These are phyloP conservation scores for Xiphophorus couchianus DNA, from an alignment of 2,113 vertebrate genomes.

Conservation along the genomic window DNA sequence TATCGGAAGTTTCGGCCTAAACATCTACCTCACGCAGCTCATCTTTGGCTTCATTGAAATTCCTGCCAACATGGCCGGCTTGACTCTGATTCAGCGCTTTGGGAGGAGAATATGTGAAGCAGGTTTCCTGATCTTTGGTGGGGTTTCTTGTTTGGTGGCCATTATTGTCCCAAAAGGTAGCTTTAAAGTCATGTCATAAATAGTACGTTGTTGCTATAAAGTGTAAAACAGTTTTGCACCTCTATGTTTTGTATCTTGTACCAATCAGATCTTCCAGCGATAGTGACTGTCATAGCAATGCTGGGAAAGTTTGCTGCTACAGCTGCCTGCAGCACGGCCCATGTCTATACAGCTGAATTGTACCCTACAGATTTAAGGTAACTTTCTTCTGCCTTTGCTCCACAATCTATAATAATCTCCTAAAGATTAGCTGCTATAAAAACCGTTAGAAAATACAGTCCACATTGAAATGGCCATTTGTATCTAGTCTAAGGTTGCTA, in stretches of 20 bases:
- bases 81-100: conserved; percentile 76
- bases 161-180: conserved; percentile 84
- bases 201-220: too few species aligned
- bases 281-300: conserved; percentile 42
- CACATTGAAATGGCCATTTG: too few species aligned
- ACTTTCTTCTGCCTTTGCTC: conserved; percentile 14
- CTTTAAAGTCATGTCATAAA: not conserved
- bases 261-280: conserved; percentile 42
- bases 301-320: conserved; percentile 50
- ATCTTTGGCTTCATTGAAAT: conserved; percentile 87
- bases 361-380: conserved; percentile 88
- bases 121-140: conserved; percentile 76
- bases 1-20: conserved; percentile 86
- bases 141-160: conserved; percentile 79
- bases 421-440: not conserved
- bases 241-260: not conserved
- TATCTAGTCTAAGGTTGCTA: too few species aligned
- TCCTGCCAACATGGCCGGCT: conserved; percentile 74
- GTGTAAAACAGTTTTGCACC: not conserved
- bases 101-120: conserved; percentile 81
- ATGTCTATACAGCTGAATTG: conserved; percentile 84
- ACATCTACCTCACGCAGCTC: conserved; percentile 91
- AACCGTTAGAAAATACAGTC: not conserved
- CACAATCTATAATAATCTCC: not conserved
- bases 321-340: conserved; percentile 39